A percentile compares a stretch with the other conserved stretches of the same genome.
These are phyloP conservation scores for Myocastor coypus DNA, from an alignment of 2,113 vertebrate genomes.

Conservation along the genomic window DNA sequence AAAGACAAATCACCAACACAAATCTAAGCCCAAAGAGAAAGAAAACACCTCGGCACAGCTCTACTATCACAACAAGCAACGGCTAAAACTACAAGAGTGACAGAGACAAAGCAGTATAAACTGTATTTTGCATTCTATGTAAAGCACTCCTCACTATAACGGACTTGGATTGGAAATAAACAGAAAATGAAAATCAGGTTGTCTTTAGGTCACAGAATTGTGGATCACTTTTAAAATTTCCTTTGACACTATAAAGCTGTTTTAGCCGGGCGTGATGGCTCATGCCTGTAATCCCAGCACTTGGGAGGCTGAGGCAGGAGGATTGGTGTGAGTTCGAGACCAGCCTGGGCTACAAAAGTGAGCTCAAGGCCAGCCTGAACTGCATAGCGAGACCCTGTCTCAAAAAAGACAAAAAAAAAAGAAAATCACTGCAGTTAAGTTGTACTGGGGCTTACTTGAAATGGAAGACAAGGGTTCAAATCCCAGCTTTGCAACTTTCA, in stretches of 20 bases:
- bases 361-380: no score
- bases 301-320: no score
- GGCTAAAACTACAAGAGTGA: neutral
- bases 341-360: no score
- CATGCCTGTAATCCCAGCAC: no score
- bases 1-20: neutral
- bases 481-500: slow-evolving; percentile 36
- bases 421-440: slow-evolving; percentile 36
- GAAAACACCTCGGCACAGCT: neutral
- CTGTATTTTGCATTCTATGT: neutral
- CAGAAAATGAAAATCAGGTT: neutral
- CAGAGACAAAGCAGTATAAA: neutral
- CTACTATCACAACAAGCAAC: neutral
- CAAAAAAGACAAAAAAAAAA: no score
- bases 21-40: neutral
- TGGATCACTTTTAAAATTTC: neutral
- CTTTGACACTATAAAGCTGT: slow-evolving; percentile 24
- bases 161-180: neutral
- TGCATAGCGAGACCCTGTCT: no score
- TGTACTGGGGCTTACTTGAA: neutral
- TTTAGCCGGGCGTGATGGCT: no score
- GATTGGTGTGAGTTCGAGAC: no score
- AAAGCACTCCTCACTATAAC: neutral
- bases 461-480: slow-evolving; percentile 38
- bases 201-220: slow-evolving; percentile 3